phyloP scores from a whole-genome alignment of 2,888 invertebrate species.

The Pristionchus arcanus region DNA sequence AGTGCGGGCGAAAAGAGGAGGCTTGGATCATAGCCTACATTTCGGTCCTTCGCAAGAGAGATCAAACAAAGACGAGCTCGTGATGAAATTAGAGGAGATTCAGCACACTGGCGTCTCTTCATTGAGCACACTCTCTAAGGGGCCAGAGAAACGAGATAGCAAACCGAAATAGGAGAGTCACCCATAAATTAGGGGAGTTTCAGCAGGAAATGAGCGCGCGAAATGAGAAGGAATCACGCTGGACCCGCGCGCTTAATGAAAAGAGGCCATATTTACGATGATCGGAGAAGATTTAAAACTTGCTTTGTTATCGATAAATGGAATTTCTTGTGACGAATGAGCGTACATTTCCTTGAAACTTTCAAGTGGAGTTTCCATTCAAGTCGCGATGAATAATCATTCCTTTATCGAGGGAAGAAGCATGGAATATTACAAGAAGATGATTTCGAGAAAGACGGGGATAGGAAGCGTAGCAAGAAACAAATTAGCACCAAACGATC shows the following conservation, averaged over 20 bases:
- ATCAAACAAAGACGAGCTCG: slow-evolving; percentile 32
- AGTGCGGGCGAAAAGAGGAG: not conserved
- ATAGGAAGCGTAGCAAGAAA: too few relatives aligned
- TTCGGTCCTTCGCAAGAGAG: slow-evolving; percentile 6
- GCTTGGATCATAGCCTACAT: not conserved
- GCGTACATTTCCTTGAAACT: too few relatives aligned
- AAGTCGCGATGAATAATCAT: too few relatives aligned
- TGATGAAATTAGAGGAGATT: slow-evolving; percentile 47
- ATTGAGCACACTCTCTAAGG: too few relatives aligned
- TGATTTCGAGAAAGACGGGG: too few relatives aligned
- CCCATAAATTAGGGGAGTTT: not conserved
- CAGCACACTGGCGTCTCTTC: not conserved
- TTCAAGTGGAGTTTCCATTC: too few relatives aligned
- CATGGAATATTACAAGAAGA: too few relatives aligned
- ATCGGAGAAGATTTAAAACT: not conserved
- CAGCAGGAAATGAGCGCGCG: not conserved
- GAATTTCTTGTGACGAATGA: not conserved
- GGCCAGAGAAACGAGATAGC: too few relatives aligned
- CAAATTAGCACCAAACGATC: too few relatives aligned
- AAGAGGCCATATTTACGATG: not conserved
- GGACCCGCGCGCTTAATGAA: not conserved
- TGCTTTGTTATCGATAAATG: not conserved
- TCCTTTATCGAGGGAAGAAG: too few relatives aligned
- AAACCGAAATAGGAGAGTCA: not conserved
- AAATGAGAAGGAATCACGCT: not conserved